Evolutionary conservation across 2,797 vertebrate species (phyloP).

Genomic region (Chaunax sp.): DNA sequence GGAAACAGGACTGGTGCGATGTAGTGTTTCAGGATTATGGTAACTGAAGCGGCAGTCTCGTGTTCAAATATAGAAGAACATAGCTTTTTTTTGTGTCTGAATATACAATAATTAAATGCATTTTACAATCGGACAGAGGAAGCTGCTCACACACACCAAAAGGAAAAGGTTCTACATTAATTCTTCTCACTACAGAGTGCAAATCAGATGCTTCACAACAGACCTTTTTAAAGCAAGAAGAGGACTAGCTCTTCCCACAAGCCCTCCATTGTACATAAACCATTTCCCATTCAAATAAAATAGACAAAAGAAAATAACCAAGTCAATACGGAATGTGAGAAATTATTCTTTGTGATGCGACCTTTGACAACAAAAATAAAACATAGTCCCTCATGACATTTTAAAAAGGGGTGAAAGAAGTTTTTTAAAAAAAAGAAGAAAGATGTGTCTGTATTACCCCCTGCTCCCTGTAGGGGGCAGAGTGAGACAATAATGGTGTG

Average conservation of each 20-base stretch:
- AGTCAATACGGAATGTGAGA: constrained; percentile 95
- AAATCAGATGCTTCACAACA: constrained; percentile 96
- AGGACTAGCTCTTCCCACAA: constrained; percentile 78
- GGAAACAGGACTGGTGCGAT: constrained; percentile 75
- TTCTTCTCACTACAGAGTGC: constrained; percentile 97
- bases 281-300: constrained; percentile 90
- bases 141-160: constrained; percentile 89
- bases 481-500: constrained; percentile 85
- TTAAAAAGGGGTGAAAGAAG: constrained; percentile 69
- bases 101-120: constrained; percentile 95
- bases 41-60: constrained; percentile 84
- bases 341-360: constrained; percentile 87
- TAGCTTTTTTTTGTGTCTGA: constrained; percentile 89
- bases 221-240: constrained; percentile 80
- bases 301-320: constrained; percentile 78
- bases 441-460: constrained; percentile 72
- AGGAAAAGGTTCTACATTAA: constrained; percentile 91
- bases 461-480: constrained; percentile 80
- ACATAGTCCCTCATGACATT: constrained; percentile 96
- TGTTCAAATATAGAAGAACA: constrained; percentile 86
- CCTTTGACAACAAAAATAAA: constrained; percentile 89
- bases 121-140: constrained; percentile 93
- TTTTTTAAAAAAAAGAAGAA: constrained; percentile 45
- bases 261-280: constrained; percentile 85
- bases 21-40: constrained; percentile 93